Evolutionary conservation across 2,888 invertebrate species (phyloP), one percentile per base, ranked within the genome.

Genomic region (Thyatira batis): DNA sequence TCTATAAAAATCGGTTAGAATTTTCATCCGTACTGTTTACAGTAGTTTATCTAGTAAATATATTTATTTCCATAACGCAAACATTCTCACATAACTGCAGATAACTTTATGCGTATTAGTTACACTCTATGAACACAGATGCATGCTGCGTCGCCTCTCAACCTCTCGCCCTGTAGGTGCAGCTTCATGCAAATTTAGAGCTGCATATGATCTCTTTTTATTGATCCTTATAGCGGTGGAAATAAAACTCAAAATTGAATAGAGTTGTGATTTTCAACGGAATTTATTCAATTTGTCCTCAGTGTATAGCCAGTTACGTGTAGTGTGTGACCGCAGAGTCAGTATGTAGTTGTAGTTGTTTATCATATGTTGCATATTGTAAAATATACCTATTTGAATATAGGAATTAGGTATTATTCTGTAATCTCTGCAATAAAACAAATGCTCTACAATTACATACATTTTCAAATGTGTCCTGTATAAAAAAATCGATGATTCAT

Each of bases 101-200:
- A 68, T 61, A 65, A 63, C 66, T 69, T 68, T 64, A 70, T 72
- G 72, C 76, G 74, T 75, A 76, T 79, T 76, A 78, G 69, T 69
- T 68, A 73, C 78, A 71, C 69, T 67, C 73, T 69, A 65, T 73
- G 76, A 72, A 73, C 76, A 73, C 70, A 69, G 70, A 73, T 75
- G 71, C 75, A 78, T 68, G 73, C 71, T 67, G 73, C 70, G 67
- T 73, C 77, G 76, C 77, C 70, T 79, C 73, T 59, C 68, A 66
- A 64, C 66, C 70, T 68, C 58, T 59, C 59, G 52, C 60, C 53
- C 58, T 52, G 45, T 49, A 46, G 33, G 44, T 21, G 46, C 44
- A n/a, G 4, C 25, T 28, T 23, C 30, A 30, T 49, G 28, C 48
- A 51, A 8, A n/a, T 11, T 33, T 13, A 11, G 21, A 17, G 49